A percentile compares a stretch with the other conserved stretches of the same genome.
phyloP scores from a whole-genome alignment of 2,888 invertebrate genomes.

The Leptinotarsa juncta region DNA sequence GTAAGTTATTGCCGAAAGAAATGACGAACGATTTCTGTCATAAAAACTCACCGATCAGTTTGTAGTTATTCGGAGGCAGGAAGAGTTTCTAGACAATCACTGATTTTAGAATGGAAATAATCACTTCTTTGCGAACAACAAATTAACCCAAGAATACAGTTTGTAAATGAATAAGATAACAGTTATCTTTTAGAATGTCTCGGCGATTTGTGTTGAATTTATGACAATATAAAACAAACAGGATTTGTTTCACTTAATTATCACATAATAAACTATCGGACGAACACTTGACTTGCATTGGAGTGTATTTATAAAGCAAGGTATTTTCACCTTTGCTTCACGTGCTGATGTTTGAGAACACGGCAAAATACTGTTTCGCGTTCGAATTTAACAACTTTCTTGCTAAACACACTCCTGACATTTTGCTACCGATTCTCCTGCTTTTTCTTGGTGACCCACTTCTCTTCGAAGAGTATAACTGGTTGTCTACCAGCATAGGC shows the following conservation, averaged over 20 bases:
- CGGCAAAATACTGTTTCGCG: conserved; percentile 41
- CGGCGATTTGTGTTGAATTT: conserved; percentile 20
- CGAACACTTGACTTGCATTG: conserved; percentile 25
- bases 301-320: conserved; percentile 36
- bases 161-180: conserved; percentile 24
- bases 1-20: background rate
- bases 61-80: background rate
- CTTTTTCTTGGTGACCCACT: background rate
- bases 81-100: background rate
- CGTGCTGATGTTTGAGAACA: conserved; percentile 39
- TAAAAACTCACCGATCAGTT: background rate
- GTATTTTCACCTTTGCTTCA: conserved; percentile 30
- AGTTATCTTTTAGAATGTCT: conserved; percentile 22
- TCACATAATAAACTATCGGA: conserved; percentile 17
- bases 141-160: conserved; percentile 1
- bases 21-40: background rate
- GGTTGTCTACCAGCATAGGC: background rate
- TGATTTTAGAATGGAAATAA: background rate
- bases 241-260: background rate
- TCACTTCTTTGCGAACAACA: conserved; percentile 16
- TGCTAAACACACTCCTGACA: background rate
- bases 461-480: background rate
- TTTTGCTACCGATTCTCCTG: background rate
- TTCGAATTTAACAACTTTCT: conserved; percentile 34
- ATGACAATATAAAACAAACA: conserved; percentile 19